phyloP scores from a whole-genome alignment of 2,113 vertebrate species.

The Tympanuchus pallidicinctus region DNA sequence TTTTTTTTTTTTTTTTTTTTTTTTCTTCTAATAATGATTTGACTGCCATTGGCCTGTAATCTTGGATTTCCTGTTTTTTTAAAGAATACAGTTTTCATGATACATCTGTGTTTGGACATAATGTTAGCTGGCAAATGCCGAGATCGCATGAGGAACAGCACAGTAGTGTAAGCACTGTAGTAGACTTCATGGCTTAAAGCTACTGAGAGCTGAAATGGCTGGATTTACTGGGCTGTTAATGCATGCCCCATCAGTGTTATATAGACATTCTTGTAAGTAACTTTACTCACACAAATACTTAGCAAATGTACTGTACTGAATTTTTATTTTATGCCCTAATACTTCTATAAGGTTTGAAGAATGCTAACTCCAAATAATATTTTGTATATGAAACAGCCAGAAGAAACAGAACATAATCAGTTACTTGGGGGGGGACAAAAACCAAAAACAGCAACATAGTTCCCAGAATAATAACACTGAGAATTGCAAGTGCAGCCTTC shows the following conservation, averaged over 20 bases:
- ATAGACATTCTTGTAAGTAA: background rate
- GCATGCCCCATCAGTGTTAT: background rate
- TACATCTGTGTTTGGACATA: background rate
- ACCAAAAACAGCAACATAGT: background rate
- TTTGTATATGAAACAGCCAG: background rate
- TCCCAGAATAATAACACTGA: background rate
- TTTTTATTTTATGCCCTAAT: background rate
- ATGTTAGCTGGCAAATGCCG: background rate
- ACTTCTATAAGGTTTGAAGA: background rate
- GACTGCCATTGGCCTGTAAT: background rate
- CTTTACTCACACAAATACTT: background rate
- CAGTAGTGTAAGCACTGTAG: background rate
- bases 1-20: background rate
- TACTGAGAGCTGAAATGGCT: background rate
- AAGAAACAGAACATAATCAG: background rate
- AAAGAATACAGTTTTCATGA: background rate
- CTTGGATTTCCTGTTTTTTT: background rate
- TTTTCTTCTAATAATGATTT: accelerated
- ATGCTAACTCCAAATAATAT: background rate
- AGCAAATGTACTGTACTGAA: background rate
- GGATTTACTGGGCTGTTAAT: background rate
- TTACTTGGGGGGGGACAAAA: background rate
- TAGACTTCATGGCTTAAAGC: background rate
- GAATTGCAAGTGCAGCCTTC: background rate
- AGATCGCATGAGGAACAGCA: background rate